phyloP scores from a whole-genome alignment of 2,888 invertebrate species.

The Amphipyra tragopoginis region DNA sequence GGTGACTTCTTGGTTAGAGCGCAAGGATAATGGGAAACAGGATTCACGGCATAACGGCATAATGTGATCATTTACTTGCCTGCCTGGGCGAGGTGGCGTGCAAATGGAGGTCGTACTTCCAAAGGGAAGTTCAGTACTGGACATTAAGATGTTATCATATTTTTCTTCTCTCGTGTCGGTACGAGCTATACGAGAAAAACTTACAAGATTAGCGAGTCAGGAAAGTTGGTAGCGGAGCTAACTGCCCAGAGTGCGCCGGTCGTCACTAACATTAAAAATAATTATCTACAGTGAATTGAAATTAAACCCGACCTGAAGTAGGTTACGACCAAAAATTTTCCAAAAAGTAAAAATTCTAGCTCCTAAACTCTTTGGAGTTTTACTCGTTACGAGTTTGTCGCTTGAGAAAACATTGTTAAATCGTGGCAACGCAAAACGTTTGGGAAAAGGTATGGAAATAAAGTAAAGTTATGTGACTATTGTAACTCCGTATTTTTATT shows the following conservation, averaged over 20 bases:
- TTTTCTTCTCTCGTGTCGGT: too few species aligned
- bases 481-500: neutral
- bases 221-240: too few species aligned
- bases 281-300: conserved; percentile 8
- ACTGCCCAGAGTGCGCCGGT: too few species aligned
- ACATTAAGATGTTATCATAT: too few species aligned
- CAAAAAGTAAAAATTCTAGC: conserved; percentile 29
- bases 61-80: neutral
- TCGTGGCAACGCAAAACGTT: conserved; percentile 10
- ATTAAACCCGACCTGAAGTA: conserved; percentile 18
- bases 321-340: conserved; percentile 26
- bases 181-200: too few species aligned
- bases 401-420: conserved; percentile 15
- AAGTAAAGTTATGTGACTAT: conserved; percentile 17
- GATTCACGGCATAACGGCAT: neutral
- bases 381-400: neutral
- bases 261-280: too few species aligned
- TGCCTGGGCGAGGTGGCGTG: neutral
- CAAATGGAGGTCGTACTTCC: too few species aligned
- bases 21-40: conserved; percentile 17
- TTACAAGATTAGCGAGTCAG: too few species aligned
- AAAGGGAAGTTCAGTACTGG: too few species aligned
- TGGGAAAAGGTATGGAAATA: conserved; percentile 5
- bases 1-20: too few species aligned
- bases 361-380: conserved; percentile 27